A percentile compares a stretch with the other conserved stretches of the same genome.
Conservation (phyloP, 2,888 invertebrate species). For the Rugalucina vietnamica region DNA sequence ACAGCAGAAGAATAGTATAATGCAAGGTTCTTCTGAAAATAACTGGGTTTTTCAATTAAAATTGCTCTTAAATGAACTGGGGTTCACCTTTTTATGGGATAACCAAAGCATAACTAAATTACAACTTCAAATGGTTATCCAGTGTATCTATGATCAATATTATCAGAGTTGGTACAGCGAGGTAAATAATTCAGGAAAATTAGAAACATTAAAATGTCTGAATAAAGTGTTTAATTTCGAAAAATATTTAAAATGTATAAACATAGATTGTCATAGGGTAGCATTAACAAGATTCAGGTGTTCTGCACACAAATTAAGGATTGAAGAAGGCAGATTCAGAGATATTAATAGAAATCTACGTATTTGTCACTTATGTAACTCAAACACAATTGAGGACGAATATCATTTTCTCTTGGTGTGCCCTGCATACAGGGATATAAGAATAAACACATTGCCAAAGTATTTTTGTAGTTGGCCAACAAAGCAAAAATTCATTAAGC, state of each 20-base stretch:
- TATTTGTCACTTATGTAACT: slow-evolving; percentile 15
- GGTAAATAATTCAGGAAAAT: background rate
- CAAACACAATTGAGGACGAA: slow-evolving; percentile 12
- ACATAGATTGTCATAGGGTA: background rate
- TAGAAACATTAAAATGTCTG: background rate
- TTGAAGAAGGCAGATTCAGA: slow-evolving; percentile 21
- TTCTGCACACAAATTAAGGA: slow-evolving; percentile 21
- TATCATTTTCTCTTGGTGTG: slow-evolving; percentile 22
- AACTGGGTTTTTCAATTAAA: background rate
- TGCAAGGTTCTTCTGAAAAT: background rate
- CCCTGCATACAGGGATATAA: slow-evolving; percentile 5
- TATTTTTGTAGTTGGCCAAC: background rate
- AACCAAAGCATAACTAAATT: background rate
- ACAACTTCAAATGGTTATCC: background rate
- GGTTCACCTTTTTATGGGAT: background rate
- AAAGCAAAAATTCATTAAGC: background rate
- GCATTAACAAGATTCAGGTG: slow-evolving; percentile 25
- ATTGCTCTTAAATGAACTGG: background rate
- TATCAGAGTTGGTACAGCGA: background rate
- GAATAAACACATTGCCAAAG: background rate
- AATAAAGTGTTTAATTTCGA: background rate
- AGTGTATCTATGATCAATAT: background rate
- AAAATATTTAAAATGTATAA: background rate
- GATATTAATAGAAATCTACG: slow-evolving; percentile 19
- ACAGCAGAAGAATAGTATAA: background rate